A percentile compares a stretch with the other conserved stretches of the same genome.
Conservation (phyloP, 2,888 invertebrate genomes). For the Pristionchus exspectatus region DNA sequence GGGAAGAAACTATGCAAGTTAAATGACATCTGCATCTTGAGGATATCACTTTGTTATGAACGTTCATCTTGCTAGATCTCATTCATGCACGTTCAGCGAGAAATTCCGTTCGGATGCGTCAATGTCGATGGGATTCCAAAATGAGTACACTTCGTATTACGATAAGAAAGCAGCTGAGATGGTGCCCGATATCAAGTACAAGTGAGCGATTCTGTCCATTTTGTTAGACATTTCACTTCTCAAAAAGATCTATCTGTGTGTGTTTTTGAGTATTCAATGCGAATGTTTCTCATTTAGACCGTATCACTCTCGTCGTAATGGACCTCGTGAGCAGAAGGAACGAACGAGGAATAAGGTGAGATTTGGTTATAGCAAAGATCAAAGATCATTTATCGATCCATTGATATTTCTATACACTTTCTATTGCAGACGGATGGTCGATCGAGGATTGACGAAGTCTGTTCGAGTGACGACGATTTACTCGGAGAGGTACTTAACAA, state of each 20-base stretch:
- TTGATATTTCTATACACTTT: too few species aligned
- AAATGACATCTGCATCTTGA: too few species aligned
- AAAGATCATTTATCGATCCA: too few species aligned
- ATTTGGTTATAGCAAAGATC: too few species aligned
- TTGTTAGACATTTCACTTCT: background rate
- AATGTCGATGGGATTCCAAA: background rate
- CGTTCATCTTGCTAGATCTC: too few species aligned
- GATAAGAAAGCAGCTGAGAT: background rate
- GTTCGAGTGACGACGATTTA: background rate
- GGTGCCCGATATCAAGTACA: background rate
- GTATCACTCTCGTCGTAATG: conserved; percentile 29
- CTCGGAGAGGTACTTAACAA: background rate
- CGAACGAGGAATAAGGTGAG: too few species aligned
- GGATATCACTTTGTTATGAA: too few species aligned
- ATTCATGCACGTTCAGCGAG: background rate
- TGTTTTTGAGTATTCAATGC: background rate
- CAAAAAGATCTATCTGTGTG: too few species aligned
- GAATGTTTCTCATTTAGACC: background rate
- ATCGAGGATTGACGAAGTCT: background rate
- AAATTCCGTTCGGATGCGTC: background rate
- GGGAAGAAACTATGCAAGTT: too few species aligned
- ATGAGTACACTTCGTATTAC: background rate
- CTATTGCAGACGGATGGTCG: background rate
- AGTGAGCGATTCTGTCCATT: background rate
- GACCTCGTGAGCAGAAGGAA: background rate